Base-by-base conservation (phyloP, 1,140 invertebrate species). In the Arctopsyche grandis region DNA sequence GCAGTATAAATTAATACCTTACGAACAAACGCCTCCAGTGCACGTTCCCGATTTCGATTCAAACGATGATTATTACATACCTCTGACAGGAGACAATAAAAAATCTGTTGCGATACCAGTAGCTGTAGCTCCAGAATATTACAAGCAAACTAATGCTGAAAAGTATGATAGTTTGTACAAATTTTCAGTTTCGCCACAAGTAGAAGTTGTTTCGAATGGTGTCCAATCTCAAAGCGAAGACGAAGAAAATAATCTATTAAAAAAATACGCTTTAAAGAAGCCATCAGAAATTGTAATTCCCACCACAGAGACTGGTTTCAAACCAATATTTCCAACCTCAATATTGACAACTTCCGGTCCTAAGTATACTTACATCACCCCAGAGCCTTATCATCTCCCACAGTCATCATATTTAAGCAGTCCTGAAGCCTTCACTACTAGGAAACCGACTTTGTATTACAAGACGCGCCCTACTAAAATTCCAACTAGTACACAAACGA, bases 1-100 rank as follows among this genome's bases (percentile, higher is more conserved):
- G 21, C 88, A 86, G 83, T 89, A 87, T 79, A 88, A 87, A 84
- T 81, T 88, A 44, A 84, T 89, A 5, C 88, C 88, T 5, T 89
- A 89, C 80, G 86, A 89, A 76, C 88, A 89, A 83, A 87, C 87
- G 16, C 88, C 87, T 29, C 87, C 88, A 7, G 79, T 88, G 0
- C 85, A 85, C 83, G 75, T 84, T 29, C 60, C 82, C 10, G 69
- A 81, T 5, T 83, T 60, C 14, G 19, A 58, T 29, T 43, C 24
- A 0, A 71, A 75, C 24, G 75, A 80, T 46, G 74, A 82, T 75
- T 82, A 82, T 56, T 80, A 76, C 69, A 44, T 80, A 9, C 81
- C 81, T 5, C 78, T 75, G 43, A 22, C 21, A 5, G 56, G 52
- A 19, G 38, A 69, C 19, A 22, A 60, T 70, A 66, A 86, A 77